phyloP scores from a whole-genome alignment of 2,888 invertebrate genomes.

The Taenaris catops region DNA sequence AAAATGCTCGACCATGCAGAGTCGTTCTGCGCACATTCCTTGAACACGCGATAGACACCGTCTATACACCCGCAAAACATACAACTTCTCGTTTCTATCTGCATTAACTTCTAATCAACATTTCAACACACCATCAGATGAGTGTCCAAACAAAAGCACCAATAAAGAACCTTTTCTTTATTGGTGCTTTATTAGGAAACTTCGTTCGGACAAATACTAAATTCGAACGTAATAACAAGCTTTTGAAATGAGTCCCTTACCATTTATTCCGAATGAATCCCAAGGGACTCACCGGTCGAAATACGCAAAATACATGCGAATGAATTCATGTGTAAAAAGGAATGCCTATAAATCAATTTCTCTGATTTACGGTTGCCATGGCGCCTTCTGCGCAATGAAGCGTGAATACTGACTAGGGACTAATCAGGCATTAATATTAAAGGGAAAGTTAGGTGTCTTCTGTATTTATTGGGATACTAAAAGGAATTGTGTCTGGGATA shows the following conservation, averaged over 20 bases:
- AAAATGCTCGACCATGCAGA: too few species aligned
- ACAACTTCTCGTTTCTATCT: too few species aligned
- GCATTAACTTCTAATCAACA: too few species aligned
- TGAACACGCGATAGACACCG: too few species aligned
- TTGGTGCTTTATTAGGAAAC: not conserved
- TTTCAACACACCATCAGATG: too few species aligned
- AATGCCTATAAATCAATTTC: conserved; percentile 17
- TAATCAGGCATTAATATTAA: conserved; percentile 10
- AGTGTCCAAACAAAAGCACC: too few species aligned
- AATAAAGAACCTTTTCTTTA: not conserved
- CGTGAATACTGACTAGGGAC: conserved; percentile 7
- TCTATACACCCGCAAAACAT: too few species aligned
- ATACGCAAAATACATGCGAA: conserved; percentile 2
- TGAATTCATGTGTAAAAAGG: conserved; percentile 15
- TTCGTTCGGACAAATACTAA: not conserved
- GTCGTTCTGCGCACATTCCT: too few species aligned
- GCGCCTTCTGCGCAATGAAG: conserved; percentile 14
- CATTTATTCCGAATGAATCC: conserved; percentile 1
- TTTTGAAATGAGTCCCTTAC: conserved; percentile 4
- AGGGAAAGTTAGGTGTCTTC: too few species aligned
- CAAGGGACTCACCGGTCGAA: not conserved
- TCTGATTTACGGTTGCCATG: conserved; percentile 10
- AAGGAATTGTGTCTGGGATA: too few species aligned
- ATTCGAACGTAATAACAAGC: conserved; percentile 1
- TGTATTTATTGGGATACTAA: too few species aligned